phyloP scores from a whole-genome alignment of 2,797 vertebrate genomes.

The Rhinichthys osculus region DNA sequence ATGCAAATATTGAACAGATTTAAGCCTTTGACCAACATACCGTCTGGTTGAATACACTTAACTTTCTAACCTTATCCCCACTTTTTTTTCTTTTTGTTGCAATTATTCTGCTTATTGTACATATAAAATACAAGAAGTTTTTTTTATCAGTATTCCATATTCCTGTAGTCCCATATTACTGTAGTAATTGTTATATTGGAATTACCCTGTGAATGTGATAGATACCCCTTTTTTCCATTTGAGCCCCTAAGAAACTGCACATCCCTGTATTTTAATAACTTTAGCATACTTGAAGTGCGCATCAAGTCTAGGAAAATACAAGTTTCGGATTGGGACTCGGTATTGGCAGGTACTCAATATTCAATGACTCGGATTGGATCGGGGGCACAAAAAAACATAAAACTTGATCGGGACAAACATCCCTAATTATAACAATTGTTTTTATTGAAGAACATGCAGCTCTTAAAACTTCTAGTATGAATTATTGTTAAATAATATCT shows the following conservation, averaged over 20 bases:
- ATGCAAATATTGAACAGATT: constrained; percentile 1
- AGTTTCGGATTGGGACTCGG: too few relatives aligned
- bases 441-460: too few relatives aligned
- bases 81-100: background rate
- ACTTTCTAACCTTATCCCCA: background rate
- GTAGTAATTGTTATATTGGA: background rate
- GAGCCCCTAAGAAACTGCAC: background rate
- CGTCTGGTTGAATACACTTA: background rate
- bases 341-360: background rate
- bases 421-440: background rate
- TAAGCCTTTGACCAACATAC: background rate
- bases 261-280: background rate
- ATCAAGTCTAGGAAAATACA: background rate
- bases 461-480: too few relatives aligned
- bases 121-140: background rate
- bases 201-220: background rate
- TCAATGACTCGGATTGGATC: background rate
- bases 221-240: too few relatives aligned
- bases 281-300: background rate
- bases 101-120: background rate
- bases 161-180: background rate
- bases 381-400: background rate
- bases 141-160: background rate
- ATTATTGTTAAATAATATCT: too few relatives aligned
- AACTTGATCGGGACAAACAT: background rate